Percentiles rank a stretch among this genome's conserved stretches.
Conservation (phyloP, 2,113 vertebrate genomes). For the Plestiodon gilberti region DNA sequence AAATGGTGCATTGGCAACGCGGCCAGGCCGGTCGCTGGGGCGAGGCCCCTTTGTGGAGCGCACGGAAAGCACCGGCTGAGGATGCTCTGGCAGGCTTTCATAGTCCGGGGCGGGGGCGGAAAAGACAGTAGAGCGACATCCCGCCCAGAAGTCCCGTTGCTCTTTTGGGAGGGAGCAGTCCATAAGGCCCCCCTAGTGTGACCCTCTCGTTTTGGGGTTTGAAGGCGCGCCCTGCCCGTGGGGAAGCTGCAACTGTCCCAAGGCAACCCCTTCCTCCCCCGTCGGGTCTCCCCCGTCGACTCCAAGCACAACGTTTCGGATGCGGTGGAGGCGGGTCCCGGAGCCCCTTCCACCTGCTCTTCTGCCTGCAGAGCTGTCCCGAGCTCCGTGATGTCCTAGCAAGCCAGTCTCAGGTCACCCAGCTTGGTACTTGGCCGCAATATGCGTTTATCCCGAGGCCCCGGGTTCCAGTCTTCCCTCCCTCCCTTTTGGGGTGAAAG, state of each 20-base stretch:
- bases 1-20: conserved; percentile 56
- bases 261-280: not conserved
- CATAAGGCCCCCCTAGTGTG: not conserved
- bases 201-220: not conserved
- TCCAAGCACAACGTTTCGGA: not conserved
- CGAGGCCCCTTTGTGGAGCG: not conserved
- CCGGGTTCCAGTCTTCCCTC: not conserved
- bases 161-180: not conserved
- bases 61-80: conserved; percentile 9
- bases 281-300: not conserved
- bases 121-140: not conserved
- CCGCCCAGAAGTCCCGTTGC: not conserved
- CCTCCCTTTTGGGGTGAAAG: not conserved
- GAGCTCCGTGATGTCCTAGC: not conserved
- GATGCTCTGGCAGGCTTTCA: conserved; percentile 7
- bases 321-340: conserved; percentile 14
- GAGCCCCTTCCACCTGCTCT: conserved; percentile 17
- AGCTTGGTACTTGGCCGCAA: no score
- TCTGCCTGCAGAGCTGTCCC: not conserved
- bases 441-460: not conserved
- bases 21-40: conserved; percentile 17
- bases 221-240: not conserved
- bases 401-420: not conserved
- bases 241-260: no score
- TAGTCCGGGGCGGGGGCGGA: not conserved